phyloP scores from a whole-genome alignment of 2,113 vertebrate genomes.

The Trochalopteron elliotii region DNA sequence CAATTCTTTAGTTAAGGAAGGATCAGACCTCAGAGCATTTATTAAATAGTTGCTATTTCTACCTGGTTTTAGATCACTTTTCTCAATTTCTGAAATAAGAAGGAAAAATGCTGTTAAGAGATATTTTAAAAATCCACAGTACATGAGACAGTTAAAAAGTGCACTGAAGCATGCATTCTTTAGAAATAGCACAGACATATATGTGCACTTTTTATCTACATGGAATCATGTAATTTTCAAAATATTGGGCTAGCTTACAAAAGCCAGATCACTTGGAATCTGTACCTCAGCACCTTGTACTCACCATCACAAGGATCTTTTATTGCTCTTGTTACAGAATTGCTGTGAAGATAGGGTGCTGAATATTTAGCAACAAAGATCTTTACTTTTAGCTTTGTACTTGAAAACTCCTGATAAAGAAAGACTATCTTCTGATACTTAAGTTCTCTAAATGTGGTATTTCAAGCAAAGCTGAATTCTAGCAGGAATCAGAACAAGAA shows the following conservation, averaged over 20 bases:
- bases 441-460: neutral
- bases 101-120: neutral
- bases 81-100: constrained; percentile 75
- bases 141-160: neutral
- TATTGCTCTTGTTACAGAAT: neutral
- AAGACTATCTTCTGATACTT: neutral
- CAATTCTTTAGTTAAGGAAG: constrained; percentile 80
- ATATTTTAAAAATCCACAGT: neutral
- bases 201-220: neutral
- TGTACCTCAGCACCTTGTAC: neutral
- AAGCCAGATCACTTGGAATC: neutral
- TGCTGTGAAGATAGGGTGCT: neutral
- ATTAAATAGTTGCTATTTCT: constrained; percentile 62
- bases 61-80: constrained; percentile 46
- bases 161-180: neutral
- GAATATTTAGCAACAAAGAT: neutral
- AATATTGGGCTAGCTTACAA: neutral
- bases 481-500: neutral
- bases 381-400: neutral
- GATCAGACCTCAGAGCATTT: constrained; percentile 74
- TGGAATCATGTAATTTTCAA: neutral
- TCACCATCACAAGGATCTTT: neutral
- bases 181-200: neutral
- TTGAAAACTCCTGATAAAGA: neutral
- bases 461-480: neutral